Evolutionary conservation across 2,113 vertebrate genomes (phyloP), one percentile per base, ranked within the genome.

Genomic region (Lichenostomus cassidix): DNA sequence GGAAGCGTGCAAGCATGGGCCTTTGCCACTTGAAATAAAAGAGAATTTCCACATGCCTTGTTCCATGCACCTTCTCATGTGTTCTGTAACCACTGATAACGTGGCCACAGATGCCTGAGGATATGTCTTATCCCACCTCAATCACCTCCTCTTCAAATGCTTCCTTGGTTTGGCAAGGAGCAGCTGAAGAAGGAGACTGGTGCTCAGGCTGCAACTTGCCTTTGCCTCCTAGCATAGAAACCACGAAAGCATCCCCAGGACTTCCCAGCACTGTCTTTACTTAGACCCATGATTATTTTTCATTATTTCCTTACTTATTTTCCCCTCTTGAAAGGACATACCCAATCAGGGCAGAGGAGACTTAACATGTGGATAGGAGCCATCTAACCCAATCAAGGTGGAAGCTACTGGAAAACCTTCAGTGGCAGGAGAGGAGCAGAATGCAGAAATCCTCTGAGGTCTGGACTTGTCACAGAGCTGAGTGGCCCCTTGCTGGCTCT

Each of bases 281-380:
- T 83, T 62, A 81, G 28, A 75, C 5, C 7, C 19, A 3, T 50
- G 6, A 71, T 87, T 60, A 60, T 35, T 91, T 92, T 81, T 82
- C 44, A 81, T 83, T 27, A 77, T 76, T 91, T 73, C 67, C 35
- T 89, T 80, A 33, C 55, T 64, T 78, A 12, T 46, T 95, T 89
- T 91, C 44, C 64, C 47, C 24, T 93, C 83, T 92, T 58, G n/a
- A 44, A 96, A 97, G 96, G 95, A 74, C 16, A 31, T 52, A 53
- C 7, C 59, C 20, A 67, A 4, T 81, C 75, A 63, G 62, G 42
- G 55, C 69, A 94, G 58, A 94, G 93, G 94, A 97, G 69, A 93
- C 46, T 68, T 95, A 84, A 71, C 13, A 6, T 56, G 81, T 93
- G 89, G 88, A 73, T 55, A 86, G 29, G 46, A 95, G 70, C 49